Percentiles rank a stretch among this genome's conserved stretches.
Conservation (phyloP, 1,140 invertebrate genomes). For the Papilio aristodemus region DNA sequence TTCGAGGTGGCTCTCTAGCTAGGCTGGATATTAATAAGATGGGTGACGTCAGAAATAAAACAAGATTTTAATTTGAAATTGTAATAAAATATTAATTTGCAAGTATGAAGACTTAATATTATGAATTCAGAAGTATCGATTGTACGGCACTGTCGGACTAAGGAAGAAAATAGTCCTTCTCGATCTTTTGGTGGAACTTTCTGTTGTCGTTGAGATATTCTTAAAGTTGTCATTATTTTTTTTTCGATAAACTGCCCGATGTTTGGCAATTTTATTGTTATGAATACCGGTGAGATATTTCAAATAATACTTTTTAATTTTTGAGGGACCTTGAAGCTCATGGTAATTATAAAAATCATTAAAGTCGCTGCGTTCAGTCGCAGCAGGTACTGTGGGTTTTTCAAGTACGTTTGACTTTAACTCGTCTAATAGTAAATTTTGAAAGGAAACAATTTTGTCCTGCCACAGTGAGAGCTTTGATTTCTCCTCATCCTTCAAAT, state of each 20-base stretch:
- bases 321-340: not conserved
- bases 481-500: conserved; percentile 34
- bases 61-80: conserved; percentile 1
- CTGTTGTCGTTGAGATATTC: conserved; percentile 31
- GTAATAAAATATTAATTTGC: not conserved
- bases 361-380: conserved; percentile 12
- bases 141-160: conserved; percentile 65
- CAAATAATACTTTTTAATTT: conserved; percentile 18
- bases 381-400: conserved; percentile 13
- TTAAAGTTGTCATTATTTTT: not conserved
- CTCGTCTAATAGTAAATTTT: conserved; percentile 47
- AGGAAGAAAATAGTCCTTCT: conserved; percentile 66
- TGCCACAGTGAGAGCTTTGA: conserved; percentile 49
- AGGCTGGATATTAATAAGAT: too few relatives aligned
- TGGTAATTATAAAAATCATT: conserved; percentile 26
- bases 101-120: too few relatives aligned
- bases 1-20: too few relatives aligned
- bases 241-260: conserved; percentile 3
- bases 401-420: conserved; percentile 16
- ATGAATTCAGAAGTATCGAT: conserved; percentile 56
- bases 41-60: conserved; percentile 15
- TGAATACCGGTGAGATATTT: conserved; percentile 9
- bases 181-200: conserved; percentile 40
- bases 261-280: conserved; percentile 1
- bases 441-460: conserved; percentile 53